Percentiles rank a stretch among this genome's conserved stretches.
Evolutionary conservation across 2,113 vertebrate species (phyloP).

Genomic region (Desmodus rotundus): DNA sequence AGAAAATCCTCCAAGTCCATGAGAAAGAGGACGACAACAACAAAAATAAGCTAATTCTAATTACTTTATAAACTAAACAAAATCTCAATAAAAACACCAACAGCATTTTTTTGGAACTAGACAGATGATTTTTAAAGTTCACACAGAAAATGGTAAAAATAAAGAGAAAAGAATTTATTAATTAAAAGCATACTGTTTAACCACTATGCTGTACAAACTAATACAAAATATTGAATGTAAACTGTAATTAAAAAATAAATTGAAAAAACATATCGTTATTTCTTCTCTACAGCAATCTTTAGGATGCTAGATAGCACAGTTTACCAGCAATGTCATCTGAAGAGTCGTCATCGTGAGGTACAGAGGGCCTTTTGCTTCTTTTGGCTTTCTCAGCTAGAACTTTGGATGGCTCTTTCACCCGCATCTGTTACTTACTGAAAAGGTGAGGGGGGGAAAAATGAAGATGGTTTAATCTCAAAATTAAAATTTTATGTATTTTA

Average conservation of each 20-base stretch:
- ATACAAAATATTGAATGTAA: not conserved
- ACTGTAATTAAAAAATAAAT: not conserved
- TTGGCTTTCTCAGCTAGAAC: slow-evolving; percentile 90
- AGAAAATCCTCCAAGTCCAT: not conserved
- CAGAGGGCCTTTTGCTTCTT: slow-evolving; percentile 89
- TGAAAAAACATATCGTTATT: not conserved
- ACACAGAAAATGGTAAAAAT: slow-evolving; percentile 3
- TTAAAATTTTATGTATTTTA: slow-evolving; percentile 4
- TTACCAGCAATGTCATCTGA: slow-evolving; percentile 96
- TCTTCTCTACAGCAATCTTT: not conserved
- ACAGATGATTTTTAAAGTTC: not conserved
- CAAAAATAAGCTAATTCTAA: not conserved
- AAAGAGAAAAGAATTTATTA: not conserved
- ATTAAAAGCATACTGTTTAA: not conserved
- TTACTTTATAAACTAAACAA: slow-evolving; percentile 11
- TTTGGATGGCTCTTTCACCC: slow-evolving; percentile 94
- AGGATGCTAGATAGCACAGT: slow-evolving; percentile 10
- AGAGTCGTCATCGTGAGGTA: slow-evolving; percentile 93
- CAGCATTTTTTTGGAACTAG: not conserved
- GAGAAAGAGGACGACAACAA: not conserved
- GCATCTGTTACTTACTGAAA: slow-evolving; percentile 90
- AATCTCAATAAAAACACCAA: not conserved
- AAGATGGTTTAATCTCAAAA: slow-evolving; percentile 28
- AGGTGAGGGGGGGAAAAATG: not conserved
- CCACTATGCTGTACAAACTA: not conserved